phyloP scores from a whole-genome alignment of 2,113 vertebrate species.

The Orycteropus afer region DNA sequence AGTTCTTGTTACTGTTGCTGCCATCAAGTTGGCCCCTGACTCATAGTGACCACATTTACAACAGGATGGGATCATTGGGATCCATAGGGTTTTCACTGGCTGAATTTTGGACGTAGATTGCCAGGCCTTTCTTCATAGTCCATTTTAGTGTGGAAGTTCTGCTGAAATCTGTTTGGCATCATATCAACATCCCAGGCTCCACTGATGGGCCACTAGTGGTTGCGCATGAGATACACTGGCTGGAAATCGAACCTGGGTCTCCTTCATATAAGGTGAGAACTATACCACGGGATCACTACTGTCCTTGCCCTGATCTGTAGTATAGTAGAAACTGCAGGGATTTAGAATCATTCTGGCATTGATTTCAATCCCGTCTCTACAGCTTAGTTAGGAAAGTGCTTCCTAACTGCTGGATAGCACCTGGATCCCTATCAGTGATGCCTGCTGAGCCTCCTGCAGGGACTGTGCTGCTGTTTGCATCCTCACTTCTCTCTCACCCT shows the following conservation, averaged over 20 bases:
- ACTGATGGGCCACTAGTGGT: background rate
- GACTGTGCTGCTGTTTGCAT: background rate
- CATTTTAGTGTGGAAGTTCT: background rate
- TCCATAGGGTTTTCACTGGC: background rate
- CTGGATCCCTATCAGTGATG: conserved; percentile 70
- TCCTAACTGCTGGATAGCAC: conserved; percentile 82
- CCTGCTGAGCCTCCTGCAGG: conserved; percentile 63
- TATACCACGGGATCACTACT: background rate
- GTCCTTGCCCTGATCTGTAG: background rate
- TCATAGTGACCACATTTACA: background rate
- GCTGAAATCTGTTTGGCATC: background rate
- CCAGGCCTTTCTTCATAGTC: background rate
- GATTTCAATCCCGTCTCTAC: background rate
- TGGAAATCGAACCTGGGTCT: background rate
- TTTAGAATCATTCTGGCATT: background rate
- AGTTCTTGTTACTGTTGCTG: background rate
- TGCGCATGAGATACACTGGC: background rate
- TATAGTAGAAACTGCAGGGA: background rate
- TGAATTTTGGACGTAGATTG: background rate
- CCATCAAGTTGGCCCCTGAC: no score
- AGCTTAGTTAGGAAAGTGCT: background rate
- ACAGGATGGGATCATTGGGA: background rate
- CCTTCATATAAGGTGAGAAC: background rate
- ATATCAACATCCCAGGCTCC: background rate
- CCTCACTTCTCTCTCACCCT: background rate